Percentiles rank a stretch among this genome's conserved stretches.
Evolutionary conservation across 2,113 vertebrate species (phyloP).

Genomic region (Arenaria interpres): DNA sequence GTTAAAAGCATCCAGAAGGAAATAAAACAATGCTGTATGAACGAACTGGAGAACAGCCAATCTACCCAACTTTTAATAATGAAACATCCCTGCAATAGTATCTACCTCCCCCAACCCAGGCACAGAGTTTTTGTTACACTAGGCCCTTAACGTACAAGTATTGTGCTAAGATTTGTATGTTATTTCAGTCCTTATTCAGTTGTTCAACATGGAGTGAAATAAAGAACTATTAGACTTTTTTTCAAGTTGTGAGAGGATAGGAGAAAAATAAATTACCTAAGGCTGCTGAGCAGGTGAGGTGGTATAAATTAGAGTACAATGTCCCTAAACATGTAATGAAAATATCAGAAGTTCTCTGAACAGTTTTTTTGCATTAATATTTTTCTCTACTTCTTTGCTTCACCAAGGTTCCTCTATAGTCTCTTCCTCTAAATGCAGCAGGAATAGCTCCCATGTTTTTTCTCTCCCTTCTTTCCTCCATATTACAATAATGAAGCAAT

Average conservation of each 20-base stretch:
- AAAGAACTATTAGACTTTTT: not conserved
- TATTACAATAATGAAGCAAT: not conserved
- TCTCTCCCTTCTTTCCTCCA: not conserved
- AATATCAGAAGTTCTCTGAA: not conserved
- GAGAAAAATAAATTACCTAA: not conserved
- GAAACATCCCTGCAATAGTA: not conserved
- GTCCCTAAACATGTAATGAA: not conserved
- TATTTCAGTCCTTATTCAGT: not conserved
- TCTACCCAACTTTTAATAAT: not conserved
- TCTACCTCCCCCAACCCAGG: not conserved
- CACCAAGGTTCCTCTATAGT: not conserved
- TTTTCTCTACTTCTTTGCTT: not conserved
- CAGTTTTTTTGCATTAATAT: accelerated
- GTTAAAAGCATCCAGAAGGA: not conserved
- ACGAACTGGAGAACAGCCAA: not conserved
- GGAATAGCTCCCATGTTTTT: not conserved
- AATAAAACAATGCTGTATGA: not conserved
- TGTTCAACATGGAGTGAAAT: not conserved
- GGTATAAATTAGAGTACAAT: not conserved
- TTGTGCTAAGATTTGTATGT: not conserved
- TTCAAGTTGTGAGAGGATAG: not conserved
- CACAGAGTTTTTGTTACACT: not conserved
- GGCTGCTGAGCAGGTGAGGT: not conserved
- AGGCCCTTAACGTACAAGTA: not conserved
- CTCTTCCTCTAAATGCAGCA: not conserved